phyloP scores from a whole-genome alignment of 1,140 invertebrate genomes.

The Ganaspis sp. region DNA sequence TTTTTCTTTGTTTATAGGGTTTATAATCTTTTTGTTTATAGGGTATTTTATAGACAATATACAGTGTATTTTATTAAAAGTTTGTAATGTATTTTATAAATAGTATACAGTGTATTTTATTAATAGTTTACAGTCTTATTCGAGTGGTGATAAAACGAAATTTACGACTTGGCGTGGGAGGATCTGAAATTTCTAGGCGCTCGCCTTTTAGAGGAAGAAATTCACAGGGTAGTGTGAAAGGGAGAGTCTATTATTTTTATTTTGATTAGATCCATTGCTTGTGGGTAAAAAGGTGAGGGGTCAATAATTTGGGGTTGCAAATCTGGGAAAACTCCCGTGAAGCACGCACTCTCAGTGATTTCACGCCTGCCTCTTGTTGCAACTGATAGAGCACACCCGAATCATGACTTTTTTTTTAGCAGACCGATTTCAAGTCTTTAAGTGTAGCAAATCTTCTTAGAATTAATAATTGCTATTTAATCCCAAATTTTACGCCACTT shows the following conservation, averaged over 20 bases:
- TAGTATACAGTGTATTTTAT: too few relatives aligned
- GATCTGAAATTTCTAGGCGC: slow-evolving; percentile 39
- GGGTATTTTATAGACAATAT: too few relatives aligned
- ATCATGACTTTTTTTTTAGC: slow-evolving; percentile 52
- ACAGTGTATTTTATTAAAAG: too few relatives aligned
- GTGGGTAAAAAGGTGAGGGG: slow-evolving; percentile 45
- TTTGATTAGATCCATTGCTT: slow-evolving; percentile 36
- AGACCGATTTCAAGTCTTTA: slow-evolving; percentile 36
- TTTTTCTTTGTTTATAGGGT: too few relatives aligned
- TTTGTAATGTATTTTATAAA: too few relatives aligned
- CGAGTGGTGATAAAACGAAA: not conserved
- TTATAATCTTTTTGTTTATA: too few relatives aligned
- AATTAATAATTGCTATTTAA: slow-evolving; percentile 44
- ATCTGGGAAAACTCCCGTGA: slow-evolving; percentile 72
- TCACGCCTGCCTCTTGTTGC: slow-evolving; percentile 59
- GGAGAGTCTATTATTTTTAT: slow-evolving; percentile 69
- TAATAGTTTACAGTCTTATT: not conserved
- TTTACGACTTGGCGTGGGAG: slow-evolving; percentile 18
- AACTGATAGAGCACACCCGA: slow-evolving; percentile 73
- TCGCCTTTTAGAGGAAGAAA: not conserved
- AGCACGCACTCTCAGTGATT: slow-evolving; percentile 73
- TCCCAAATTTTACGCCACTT: not conserved
- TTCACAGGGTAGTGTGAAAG: slow-evolving; percentile 1
- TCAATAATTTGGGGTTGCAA: slow-evolving; percentile 65
- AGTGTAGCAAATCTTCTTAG: slow-evolving; percentile 48